Evolutionary conservation across 1,140 invertebrate species (phyloP), one percentile per base, ranked within the genome.

Genomic region (Dreissena polymorpha): DNA sequence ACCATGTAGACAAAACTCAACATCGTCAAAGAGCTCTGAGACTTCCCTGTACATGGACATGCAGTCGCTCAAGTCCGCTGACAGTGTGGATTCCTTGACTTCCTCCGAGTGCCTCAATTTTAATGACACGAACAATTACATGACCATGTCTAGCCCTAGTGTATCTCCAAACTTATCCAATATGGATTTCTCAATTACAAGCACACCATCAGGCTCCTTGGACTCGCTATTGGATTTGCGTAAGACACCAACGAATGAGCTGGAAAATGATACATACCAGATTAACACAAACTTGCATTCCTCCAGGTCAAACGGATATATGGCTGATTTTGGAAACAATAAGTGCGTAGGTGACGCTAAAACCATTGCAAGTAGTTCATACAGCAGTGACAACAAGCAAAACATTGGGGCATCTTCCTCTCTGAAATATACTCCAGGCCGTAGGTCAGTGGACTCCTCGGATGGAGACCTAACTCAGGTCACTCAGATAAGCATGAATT

Each of bases 101-200:
- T 86, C 85, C 51, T 75, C 79, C 10, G 76, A 81, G 13, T 65
- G 71, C 57, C 60, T 87, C 8, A 72, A 79, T 49, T 80, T 77
- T 29, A 67, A 81, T 53, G 84, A 86, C 39, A 89, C 85, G 53
- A 70, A 87, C 7, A 89, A 88, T 5, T 88, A 89, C 80, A 89
- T 91, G 27, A 89, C 86, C 57, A 88, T 87, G 85, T 85, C 87
- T n/a, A 88, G 88, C 75, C 84, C 87, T 23, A 87, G 85, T 73
- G 86, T 85, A 69, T 88, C 87, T 55, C 87, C 87, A 55, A 88
- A 88, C 63, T 65, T 88, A 29, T 88, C 87, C 7, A 84, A 86
- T 29, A 73, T 88, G 71, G 87, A 88, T 64, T 72, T 86, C 27
- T 83, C 87, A 16, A 85, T 85, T 14, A 77, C 81, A 14, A 74